phyloP scores from a whole-genome alignment of 2,797 vertebrate genomes.

The Kryptopterus vitreolus region DNA sequence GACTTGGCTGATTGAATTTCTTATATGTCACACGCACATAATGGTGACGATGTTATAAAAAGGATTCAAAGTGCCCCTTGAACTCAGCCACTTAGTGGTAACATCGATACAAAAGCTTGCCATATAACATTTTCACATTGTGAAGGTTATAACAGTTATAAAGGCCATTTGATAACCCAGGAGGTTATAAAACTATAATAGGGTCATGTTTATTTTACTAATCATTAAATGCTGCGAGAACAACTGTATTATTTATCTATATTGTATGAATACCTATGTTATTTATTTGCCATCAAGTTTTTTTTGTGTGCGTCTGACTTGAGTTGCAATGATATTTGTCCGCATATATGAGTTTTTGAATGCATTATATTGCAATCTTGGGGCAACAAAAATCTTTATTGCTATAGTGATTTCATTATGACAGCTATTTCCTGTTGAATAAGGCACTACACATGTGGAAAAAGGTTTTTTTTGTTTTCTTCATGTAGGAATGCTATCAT shows the following conservation, averaged over 20 bases:
- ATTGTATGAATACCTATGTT: background rate
- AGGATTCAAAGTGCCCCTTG: background rate
- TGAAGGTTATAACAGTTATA: background rate
- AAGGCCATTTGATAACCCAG: background rate
- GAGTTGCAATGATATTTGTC: background rate
- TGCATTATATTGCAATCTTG: background rate
- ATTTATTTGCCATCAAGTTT: background rate
- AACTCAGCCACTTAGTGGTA: background rate
- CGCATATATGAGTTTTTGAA: background rate
- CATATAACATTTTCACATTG: background rate
- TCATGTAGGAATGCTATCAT: background rate
- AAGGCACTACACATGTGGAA: background rate
- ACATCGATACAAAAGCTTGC: background rate
- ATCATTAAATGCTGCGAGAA: background rate
- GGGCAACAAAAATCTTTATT: background rate
- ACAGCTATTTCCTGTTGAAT: background rate
- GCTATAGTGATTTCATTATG: background rate
- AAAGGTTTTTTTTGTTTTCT: no score
- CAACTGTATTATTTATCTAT: background rate
- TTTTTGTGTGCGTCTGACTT: background rate
- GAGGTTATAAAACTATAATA: background rate
- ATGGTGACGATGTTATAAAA: background rate
- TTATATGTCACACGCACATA: background rate
- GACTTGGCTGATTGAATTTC: background rate
- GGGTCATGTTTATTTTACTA: background rate